Evolutionary conservation across 1,140 invertebrate genomes (phyloP).

Genomic region (Ceratitis capitata): DNA sequence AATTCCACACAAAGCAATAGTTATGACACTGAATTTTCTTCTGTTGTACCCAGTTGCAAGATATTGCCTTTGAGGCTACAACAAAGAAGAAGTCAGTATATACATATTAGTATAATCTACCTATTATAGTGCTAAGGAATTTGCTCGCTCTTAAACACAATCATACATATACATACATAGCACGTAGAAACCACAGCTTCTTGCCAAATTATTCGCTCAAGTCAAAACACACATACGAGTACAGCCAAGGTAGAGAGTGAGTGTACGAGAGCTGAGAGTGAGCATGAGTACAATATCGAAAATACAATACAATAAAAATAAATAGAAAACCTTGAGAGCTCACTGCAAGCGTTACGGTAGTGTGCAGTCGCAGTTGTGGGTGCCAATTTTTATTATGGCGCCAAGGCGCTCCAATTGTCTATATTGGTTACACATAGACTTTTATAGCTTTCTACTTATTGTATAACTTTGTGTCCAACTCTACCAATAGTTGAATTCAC

Average conservation of each 20-base stretch:
- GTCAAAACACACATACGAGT: too few species aligned
- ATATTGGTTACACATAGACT: background rate
- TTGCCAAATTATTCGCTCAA: background rate
- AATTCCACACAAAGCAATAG: background rate
- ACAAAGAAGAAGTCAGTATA: background rate
- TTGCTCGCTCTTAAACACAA: background rate
- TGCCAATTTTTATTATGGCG: slow-evolving; percentile 5
- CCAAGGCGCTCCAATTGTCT: background rate
- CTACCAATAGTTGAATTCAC: background rate
- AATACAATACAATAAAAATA: background rate
- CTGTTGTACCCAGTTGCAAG: background rate
- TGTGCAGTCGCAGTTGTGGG: background rate
- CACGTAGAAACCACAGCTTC: background rate
- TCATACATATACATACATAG: background rate
- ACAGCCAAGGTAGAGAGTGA: background rate
- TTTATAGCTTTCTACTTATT: too few species aligned
- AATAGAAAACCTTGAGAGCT: background rate
- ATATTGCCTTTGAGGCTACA: background rate
- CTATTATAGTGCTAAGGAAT: background rate
- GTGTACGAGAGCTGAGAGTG: background rate
- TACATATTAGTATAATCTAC: too few species aligned
- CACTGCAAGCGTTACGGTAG: background rate
- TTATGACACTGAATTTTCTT: background rate
- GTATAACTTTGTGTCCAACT: background rate
- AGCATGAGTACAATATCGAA: background rate